Base-by-base conservation (phyloP, 2,888 invertebrate species). In the Dascillus cervinus region DNA sequence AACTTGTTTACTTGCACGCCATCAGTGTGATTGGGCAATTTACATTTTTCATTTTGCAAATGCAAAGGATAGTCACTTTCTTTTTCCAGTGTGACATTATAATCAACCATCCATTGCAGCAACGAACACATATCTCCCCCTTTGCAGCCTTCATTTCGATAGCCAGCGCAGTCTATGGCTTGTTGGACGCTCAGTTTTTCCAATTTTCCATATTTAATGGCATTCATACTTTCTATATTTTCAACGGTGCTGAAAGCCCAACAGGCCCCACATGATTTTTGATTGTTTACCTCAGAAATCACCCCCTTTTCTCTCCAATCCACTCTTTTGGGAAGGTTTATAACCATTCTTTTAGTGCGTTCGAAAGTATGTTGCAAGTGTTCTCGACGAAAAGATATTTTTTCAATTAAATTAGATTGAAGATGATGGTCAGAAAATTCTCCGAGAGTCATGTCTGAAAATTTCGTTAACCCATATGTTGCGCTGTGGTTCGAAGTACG, bases 181-280 rank as follows among this genome's bases (percentile, higher is more conserved):
- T 89, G 70, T 63, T 88, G 87, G 1, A 85, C 79, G 54, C 87
- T 87, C 4, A 86, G 71, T 2, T 66, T 49, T 13, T 68, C 60
- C 12, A 82, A 56, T 13, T 69, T 71, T 8, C 76, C 77, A 26
- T 69, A 75, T 47, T 72, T 71, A 11, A 85, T 73, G 1, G 86
- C 84, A 25, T 73, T 63, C 82, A 86, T 83, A 0, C 84, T 73
- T 61, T 89, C 89, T 26, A 81, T 72, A 14, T 77, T 76, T 46
- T 79, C 82, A 1, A 86, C 69, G 0, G 79, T 77, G 54, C 85
- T 83, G 62, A 86, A 87, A 0, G 88, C 88, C 87, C 88, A 89
- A 58, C 89, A 89, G 0, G 86, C 88, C 1, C 88, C 88, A 62
- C 89, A 89, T 5, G 69, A 50, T 6, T 77, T 77, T 61, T 89